These are phyloP conservation scores for Phyllostomus hastatus DNA, from an alignment of 2,113 vertebrate species.

Conservation along the genomic window DNA sequence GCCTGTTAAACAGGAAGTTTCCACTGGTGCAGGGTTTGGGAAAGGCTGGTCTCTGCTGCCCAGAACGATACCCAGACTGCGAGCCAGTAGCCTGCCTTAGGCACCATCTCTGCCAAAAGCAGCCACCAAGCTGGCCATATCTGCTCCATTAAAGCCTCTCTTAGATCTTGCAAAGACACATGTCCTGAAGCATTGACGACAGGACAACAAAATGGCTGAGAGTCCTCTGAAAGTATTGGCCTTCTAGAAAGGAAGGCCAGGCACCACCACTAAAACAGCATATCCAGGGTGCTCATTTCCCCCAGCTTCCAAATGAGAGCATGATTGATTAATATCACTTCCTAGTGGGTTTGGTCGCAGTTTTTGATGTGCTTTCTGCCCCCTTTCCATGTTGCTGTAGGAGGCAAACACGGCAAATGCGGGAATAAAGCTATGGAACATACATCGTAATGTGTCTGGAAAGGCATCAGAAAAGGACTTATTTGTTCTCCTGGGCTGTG, in stretches of 20 bases:
- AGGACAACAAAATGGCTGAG: constrained; percentile 71
- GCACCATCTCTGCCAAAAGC: constrained; percentile 72
- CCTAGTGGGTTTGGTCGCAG: constrained; percentile 39
- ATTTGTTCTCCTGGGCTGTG: constrained; percentile 59
- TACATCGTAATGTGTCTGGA: constrained; percentile 67
- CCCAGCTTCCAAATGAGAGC: constrained; percentile 56
- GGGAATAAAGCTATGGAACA: constrained; percentile 64
- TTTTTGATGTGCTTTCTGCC: constrained; percentile 62
- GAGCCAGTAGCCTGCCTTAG: constrained; percentile 76
- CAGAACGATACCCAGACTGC: constrained; percentile 39
- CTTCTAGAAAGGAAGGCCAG: constrained; percentile 59
- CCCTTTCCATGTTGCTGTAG: constrained; percentile 46
- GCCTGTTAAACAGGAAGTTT: constrained; percentile 22
- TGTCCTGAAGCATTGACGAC: constrained; percentile 56
- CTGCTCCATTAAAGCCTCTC: constrained; percentile 70
- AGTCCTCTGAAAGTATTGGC: constrained; percentile 49
- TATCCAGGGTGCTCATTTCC: constrained; percentile 50
- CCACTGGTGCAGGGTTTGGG: not conserved
- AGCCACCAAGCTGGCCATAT: constrained; percentile 67
- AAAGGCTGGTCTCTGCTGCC: constrained; percentile 19
- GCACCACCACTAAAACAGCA: constrained; percentile 33
- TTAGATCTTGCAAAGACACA: constrained; percentile 61
- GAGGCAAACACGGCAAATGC: constrained; percentile 45
- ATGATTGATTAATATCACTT: constrained; percentile 57
- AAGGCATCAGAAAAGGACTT: constrained; percentile 58